Percentiles rank a stretch among this genome's conserved stretches.
Evolutionary conservation across 2,888 invertebrate genomes (phyloP).

Genomic region (Sarcophaga subvicina): DNA sequence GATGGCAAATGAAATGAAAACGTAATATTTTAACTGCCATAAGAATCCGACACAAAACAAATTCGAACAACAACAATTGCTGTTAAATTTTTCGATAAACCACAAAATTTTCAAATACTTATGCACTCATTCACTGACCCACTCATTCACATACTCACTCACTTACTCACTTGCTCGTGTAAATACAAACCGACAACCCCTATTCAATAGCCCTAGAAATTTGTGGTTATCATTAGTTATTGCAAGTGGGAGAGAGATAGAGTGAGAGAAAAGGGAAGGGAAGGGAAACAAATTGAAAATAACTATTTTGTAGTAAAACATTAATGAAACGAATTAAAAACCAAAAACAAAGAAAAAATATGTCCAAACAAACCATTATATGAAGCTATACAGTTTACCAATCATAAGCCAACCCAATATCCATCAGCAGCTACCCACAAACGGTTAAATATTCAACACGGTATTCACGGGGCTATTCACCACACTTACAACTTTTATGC

Average conservation of each 20-base stretch:
- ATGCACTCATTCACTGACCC: not conserved
- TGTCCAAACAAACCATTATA: not conserved
- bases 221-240: not conserved
- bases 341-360: conserved; percentile 29
- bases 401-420: not conserved
- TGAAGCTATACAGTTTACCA: not conserved
- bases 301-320: conserved; percentile 51
- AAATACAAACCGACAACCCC: conserved; percentile 10
- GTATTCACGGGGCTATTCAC: conserved; percentile 12
- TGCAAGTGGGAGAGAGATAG: not conserved
- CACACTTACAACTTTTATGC: not conserved
- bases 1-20: not conserved
- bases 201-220: conserved; percentile 45
- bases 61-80: conserved; percentile 38
- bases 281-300: conserved; percentile 43
- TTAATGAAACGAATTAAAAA: conserved; percentile 38
- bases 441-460: conserved; percentile 36
- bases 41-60: conserved; percentile 41
- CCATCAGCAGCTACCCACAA: conserved; percentile 7
- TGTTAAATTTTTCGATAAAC: conserved; percentile 50
- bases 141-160: not conserved
- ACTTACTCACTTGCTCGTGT: not conserved
- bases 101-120: conserved; percentile 49
- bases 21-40: conserved; percentile 17
- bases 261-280: not conserved